Conservation (phyloP, 2,797 vertebrate species). For the Phylloscopus collybita region DNA sequence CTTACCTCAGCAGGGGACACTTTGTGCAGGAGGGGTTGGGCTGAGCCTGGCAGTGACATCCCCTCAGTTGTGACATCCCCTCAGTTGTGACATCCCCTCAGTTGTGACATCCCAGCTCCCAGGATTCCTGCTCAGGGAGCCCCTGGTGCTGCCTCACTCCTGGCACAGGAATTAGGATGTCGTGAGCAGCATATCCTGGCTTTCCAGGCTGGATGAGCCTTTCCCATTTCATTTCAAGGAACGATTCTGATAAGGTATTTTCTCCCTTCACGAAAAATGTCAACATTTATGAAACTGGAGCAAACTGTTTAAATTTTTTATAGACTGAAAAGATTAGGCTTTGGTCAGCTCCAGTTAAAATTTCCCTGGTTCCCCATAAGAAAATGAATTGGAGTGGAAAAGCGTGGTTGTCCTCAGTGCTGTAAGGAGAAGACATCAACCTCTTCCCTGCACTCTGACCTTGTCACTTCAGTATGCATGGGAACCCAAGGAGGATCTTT, state of each 20-base stretch:
- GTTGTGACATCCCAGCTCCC: not conserved
- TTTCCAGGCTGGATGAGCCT: not conserved
- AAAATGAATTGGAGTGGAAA: conserved; percentile 39
- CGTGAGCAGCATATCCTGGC: not conserved
- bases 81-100: too few species aligned
- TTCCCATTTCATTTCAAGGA: not conserved
- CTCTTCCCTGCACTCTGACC: conserved; percentile 19
- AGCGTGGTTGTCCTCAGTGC: not conserved
- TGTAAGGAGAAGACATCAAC: not conserved
- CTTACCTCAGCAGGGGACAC: accelerated
- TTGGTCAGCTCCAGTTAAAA: conserved; percentile 21
- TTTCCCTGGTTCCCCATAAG: conserved; percentile 53
- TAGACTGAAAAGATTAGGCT: conserved; percentile 39
- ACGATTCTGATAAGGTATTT: not conserved
- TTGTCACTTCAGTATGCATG: conserved; percentile 24
- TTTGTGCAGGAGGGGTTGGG: not conserved
- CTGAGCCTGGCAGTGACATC: not conserved
- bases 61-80: too few species aligned
- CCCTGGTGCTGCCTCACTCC: not conserved
- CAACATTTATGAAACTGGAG: conserved; percentile 44
- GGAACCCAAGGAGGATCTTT: conserved; percentile 26
- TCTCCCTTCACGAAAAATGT: not conserved
- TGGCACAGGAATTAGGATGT: not conserved
- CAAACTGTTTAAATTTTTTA: conserved; percentile 58
- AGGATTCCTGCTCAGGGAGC: not conserved